Conservation (phyloP, 2,888 invertebrate species). For the Notocelia uddmanniana region DNA sequence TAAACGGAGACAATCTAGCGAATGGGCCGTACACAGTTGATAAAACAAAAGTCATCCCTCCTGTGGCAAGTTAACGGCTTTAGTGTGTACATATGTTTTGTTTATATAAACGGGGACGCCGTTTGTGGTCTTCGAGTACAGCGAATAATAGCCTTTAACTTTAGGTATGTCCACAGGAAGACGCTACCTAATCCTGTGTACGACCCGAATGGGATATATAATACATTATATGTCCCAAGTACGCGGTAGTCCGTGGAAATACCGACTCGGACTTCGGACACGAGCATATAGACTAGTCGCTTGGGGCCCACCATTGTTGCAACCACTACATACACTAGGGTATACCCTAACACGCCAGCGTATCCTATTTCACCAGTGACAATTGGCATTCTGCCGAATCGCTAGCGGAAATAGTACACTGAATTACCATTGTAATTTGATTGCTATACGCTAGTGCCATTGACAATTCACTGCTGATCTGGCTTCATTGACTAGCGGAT, state of each 20-base stretch:
- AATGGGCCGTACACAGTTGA: constrained; percentile 4
- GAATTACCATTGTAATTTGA: neutral
- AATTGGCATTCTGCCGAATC: neutral
- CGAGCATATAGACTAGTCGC: constrained; percentile 37
- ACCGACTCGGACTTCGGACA: constrained; percentile 31
- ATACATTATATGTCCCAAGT: constrained; percentile 23
- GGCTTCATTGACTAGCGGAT: neutral
- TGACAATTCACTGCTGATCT: neutral
- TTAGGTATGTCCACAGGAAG: no score
- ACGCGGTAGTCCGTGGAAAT: neutral
- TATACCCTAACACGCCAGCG: neutral
- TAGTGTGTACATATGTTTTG: no score
- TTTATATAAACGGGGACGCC: no score
- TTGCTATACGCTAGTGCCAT: neutral
- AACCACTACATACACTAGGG: constrained; percentile 9
- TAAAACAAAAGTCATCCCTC: no score
- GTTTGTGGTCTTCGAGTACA: no score
- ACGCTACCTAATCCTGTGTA: no score
- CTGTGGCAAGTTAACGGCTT: no score
- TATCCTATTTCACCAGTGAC: neutral
- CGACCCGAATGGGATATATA: neutral
- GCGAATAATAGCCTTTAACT: no score
- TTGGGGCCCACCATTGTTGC: constrained; percentile 9
- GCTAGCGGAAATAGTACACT: neutral
- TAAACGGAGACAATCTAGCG: constrained; percentile 46